Conservation (phyloP, 2,113 vertebrate species). For the Polypterus bichir region DNA sequence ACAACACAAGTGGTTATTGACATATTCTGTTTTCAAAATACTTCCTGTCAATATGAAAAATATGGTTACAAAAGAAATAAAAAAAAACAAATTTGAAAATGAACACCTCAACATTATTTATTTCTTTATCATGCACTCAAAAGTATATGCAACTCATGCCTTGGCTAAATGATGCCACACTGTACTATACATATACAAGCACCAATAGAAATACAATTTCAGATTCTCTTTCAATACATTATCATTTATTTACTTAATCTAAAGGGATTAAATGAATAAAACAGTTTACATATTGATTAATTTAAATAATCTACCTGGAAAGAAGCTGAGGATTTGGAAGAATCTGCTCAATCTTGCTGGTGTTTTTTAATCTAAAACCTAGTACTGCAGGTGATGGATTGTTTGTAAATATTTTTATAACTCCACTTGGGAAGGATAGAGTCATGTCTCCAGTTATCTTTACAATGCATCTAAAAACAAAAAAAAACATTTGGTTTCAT, state of each 20-base stretch:
- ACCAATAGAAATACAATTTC: no score
- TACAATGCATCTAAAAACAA: constrained; percentile 76
- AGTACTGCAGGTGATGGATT: constrained; percentile 83
- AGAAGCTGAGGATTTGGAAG: constrained; percentile 86
- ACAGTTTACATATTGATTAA: neutral
- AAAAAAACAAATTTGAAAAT: no score
- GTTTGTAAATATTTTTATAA: constrained; percentile 89
- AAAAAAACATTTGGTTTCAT: neutral
- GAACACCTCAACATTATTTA: no score
- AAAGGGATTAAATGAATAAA: constrained; percentile 13
- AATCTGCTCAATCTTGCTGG: constrained; percentile 78
- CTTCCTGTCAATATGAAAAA: no score
- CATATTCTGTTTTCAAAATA: no score
- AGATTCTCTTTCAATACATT: no score
- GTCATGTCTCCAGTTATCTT: constrained; percentile 97
- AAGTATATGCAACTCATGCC: no score
- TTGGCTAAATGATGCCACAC: no score
- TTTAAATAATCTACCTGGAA: constrained; percentile 58
- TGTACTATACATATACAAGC: no score
- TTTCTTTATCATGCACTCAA: no score
- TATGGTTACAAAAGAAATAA: no score
- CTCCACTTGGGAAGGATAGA: constrained; percentile 86
- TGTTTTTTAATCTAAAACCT: constrained; percentile 84
- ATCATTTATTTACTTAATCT: neutral
- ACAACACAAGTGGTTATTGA: no score